Evolutionary conservation across 2,113 vertebrate species (phyloP).

Genomic region (Trogon melanurus): DNA sequence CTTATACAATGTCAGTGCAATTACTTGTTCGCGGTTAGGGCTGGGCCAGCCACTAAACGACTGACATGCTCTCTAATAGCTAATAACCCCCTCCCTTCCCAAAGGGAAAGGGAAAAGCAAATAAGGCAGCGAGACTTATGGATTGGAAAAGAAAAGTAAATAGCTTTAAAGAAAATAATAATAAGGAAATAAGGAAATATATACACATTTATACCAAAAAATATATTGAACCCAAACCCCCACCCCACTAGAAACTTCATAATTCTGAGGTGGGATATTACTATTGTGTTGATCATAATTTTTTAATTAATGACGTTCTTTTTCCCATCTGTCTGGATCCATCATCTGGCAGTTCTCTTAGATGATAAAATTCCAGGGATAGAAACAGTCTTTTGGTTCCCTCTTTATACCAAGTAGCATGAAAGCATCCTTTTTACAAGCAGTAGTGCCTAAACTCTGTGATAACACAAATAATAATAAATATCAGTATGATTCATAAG

Average conservation of each 20-base stretch:
- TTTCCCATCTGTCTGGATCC: not conserved
- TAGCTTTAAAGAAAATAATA: too few relatives aligned
- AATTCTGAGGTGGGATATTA: not conserved
- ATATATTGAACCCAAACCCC: too few relatives aligned
- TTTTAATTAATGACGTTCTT: not conserved
- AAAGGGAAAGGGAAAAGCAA: too few relatives aligned
- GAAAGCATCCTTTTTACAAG: not conserved
- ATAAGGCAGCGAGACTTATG: too few relatives aligned
- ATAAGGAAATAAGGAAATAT: too few relatives aligned
- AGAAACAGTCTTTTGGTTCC: not conserved
- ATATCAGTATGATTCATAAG: not conserved
- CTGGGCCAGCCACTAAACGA: too few relatives aligned
- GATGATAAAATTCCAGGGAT: not conserved
- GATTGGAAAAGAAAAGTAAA: too few relatives aligned
- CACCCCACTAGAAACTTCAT: not conserved
- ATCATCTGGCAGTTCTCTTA: not conserved
- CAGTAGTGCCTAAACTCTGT: not conserved
- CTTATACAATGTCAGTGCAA: not conserved
- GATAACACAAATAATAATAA: not conserved
- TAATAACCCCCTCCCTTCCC: too few relatives aligned
- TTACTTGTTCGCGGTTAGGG: not conserved
- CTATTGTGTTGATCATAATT: not conserved
- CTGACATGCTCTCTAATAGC: too few relatives aligned
- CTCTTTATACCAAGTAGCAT: not conserved
- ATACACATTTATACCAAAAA: too few relatives aligned